Evolutionary conservation across 2,113 vertebrate species (phyloP).

Genomic region (Aplodontia rufa): DNA sequence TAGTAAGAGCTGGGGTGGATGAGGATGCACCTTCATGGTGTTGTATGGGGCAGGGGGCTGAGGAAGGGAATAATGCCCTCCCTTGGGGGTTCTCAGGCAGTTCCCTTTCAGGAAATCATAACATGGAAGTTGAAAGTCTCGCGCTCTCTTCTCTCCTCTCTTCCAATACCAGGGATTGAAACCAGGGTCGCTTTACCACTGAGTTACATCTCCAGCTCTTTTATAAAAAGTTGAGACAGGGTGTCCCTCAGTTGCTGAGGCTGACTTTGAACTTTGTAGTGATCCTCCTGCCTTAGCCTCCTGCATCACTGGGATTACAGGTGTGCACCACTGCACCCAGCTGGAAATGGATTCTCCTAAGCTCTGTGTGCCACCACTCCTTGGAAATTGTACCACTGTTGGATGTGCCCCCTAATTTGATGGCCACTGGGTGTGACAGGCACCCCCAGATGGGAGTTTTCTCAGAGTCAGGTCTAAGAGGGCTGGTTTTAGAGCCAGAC

Average conservation of each 20-base stretch:
- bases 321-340: too few species aligned
- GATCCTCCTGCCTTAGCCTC: too few species aligned
- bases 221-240: too few species aligned
- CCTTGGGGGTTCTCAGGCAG: too few species aligned
- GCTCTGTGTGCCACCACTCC: rapidly evolving
- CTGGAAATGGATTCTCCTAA: not conserved
- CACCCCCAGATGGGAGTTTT: not conserved
- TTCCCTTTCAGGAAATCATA: not conserved
- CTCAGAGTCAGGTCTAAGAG: not conserved
- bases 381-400: not conserved
- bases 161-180: too few species aligned
- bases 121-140: not conserved
- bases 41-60: not conserved
- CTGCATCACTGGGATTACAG: too few species aligned
- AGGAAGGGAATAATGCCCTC: not conserved
- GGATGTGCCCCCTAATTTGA: not conserved
- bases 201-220: too few species aligned
- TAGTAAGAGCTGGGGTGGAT: not conserved
- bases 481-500: not conserved
- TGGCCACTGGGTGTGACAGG: not conserved
- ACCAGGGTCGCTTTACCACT: too few species aligned
- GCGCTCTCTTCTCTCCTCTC: not conserved
- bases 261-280: too few species aligned
- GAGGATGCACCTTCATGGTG: not conserved
- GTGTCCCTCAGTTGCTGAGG: too few species aligned